Conservation (phyloP, 2,113 vertebrate species). For the Leucopsar rothschildi region DNA sequence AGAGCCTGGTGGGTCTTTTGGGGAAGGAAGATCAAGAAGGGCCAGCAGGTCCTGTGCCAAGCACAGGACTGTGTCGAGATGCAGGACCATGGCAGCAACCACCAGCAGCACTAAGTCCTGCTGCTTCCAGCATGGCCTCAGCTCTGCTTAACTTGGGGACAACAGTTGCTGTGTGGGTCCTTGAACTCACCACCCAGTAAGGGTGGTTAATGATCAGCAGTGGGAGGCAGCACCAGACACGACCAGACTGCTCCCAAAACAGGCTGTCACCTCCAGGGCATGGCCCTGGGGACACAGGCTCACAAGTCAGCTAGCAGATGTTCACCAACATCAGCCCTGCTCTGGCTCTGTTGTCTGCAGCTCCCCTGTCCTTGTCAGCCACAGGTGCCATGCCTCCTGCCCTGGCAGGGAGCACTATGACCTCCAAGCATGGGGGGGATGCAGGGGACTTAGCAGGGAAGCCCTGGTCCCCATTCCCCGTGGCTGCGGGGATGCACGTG, state of each 20-base stretch:
- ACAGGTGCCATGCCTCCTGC: background rate
- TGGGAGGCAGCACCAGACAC: background rate
- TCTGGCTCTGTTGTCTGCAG: background rate
- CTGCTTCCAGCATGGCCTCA: background rate
- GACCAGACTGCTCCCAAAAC: background rate
- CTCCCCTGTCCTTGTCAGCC: background rate
- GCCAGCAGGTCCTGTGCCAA: background rate
- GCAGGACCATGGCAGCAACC: background rate
- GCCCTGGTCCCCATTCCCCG: background rate
- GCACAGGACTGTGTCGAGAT: background rate
- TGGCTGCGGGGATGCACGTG: constrained; percentile 38
- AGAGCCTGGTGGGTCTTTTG: background rate
- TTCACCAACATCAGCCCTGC: background rate
- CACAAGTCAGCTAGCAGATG: background rate
- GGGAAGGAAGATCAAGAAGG: background rate
- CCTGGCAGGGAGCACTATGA: rapidly evolving
- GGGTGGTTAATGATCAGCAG: constrained; percentile 37
- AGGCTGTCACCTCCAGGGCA: background rate
- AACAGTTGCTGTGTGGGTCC: background rate
- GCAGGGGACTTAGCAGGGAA: background rate
- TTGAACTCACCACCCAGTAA: background rate
- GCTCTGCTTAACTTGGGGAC: background rate
- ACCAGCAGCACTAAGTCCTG: background rate
- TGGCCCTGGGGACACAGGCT: background rate
- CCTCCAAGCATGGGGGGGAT: background rate